Conservation (phyloP, 64 coral and sea anemone genomes). For the Pachyseris speciosa region DNA sequence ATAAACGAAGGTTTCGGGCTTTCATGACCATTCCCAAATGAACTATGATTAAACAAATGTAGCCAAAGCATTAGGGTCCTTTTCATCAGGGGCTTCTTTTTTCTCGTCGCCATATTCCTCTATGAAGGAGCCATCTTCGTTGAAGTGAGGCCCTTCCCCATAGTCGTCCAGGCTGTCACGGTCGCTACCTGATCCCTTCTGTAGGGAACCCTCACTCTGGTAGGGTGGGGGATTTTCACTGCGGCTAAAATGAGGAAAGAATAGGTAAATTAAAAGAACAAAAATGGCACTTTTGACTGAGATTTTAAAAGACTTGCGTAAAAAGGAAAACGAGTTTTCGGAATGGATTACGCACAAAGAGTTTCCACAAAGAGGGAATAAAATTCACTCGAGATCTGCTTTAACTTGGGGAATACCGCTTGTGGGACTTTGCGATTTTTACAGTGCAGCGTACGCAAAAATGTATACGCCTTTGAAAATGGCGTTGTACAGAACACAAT, state of each 20-base stretch:
- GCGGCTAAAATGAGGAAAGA: background rate
- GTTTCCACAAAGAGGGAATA: too few relatives aligned
- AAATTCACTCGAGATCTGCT: too few relatives aligned
- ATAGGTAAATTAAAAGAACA: background rate
- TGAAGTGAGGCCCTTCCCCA: constrained; percentile 64
- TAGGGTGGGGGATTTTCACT: constrained; percentile 67
- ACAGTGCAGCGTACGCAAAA: too few relatives aligned
- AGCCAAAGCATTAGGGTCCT: constrained; percentile 36
- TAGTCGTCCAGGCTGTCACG: constrained; percentile 69
- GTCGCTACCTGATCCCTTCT: constrained; percentile 10
- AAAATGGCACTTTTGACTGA: too few relatives aligned
- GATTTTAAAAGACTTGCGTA: too few relatives aligned
- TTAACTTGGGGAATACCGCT: too few relatives aligned
- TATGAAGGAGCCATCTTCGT: constrained; percentile 76
- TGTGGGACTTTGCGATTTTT: too few relatives aligned
- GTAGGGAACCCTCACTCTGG: constrained; percentile 50
- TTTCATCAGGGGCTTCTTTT: constrained; percentile 34
- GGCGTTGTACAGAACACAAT: too few relatives aligned
- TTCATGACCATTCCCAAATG: background rate
- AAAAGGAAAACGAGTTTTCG: too few relatives aligned
- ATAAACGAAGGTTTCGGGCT: too few relatives aligned
- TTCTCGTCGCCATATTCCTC: constrained; percentile 77
- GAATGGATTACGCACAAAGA: too few relatives aligned
- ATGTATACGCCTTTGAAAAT: too few relatives aligned
- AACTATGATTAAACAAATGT: constrained; percentile 47